phyloP scores from a whole-genome alignment of 2,113 vertebrate species.

The Naja naja region DNA sequence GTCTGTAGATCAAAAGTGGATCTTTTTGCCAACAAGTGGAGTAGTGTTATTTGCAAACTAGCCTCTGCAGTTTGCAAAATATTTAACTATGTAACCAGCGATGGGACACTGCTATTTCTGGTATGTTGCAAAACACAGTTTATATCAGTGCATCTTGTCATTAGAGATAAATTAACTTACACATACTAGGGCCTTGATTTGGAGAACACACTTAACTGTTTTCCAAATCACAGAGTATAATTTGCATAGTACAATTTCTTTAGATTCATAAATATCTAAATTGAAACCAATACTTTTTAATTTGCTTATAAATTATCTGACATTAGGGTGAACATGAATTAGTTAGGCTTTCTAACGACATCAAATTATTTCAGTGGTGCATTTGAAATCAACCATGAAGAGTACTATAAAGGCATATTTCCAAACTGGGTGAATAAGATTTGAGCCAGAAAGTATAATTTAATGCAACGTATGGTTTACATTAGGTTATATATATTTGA shows the following conservation, averaged over 20 bases:
- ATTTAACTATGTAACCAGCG: not conserved
- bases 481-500: not conserved
- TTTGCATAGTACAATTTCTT: not conserved
- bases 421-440: not conserved
- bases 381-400: not conserved
- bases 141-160: not conserved
- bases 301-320: not conserved
- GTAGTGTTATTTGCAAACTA: not conserved
- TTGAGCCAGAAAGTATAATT: not conserved
- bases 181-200: not conserved
- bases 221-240: not conserved
- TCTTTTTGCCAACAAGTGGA: not conserved
- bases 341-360: not conserved
- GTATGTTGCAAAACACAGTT: not conserved
- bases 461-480: not conserved
- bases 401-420: not conserved
- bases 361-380: not conserved
- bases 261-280: not conserved
- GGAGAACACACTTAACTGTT: not conserved
- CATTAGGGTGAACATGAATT: not conserved
- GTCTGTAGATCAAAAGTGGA: not conserved
- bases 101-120: not conserved
- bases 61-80: not conserved
- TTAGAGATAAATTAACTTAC: not conserved
- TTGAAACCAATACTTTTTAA: not conserved